Conservation (phyloP, 2,113 vertebrate species). For the Isurus oxyrinchus region DNA sequence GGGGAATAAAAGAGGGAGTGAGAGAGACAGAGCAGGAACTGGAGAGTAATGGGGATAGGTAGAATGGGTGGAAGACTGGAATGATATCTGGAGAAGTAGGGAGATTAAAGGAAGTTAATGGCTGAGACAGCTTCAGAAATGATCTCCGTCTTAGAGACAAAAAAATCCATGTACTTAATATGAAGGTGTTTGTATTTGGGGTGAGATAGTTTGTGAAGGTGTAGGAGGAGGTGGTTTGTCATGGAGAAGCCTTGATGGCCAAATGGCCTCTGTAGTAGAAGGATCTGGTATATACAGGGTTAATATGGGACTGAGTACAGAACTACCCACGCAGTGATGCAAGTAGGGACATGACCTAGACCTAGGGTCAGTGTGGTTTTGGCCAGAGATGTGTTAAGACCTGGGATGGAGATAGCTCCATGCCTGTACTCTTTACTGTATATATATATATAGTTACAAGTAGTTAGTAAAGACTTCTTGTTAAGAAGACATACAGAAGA, state of each 20-base stretch:
- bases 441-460: too few relatives aligned
- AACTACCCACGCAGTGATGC: too few relatives aligned
- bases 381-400: too few relatives aligned
- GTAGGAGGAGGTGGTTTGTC: neutral
- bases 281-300: too few relatives aligned
- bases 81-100: neutral
- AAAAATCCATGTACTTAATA: neutral
- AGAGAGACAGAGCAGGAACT: neutral
- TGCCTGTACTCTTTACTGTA: too few relatives aligned
- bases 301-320: too few relatives aligned
- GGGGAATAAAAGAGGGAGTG: neutral
- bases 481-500: too few relatives aligned
- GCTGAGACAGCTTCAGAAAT: neutral
- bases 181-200: neutral
- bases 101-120: neutral
- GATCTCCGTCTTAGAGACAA: neutral
- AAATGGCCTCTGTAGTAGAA: too few relatives aligned
- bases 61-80: neutral
- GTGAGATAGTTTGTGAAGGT: neutral
- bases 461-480: too few relatives aligned
- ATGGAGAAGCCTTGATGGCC: neutral
- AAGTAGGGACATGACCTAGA: too few relatives aligned
- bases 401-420: too few relatives aligned
- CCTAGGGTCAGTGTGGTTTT: too few relatives aligned
- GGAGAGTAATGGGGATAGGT: neutral